Evolutionary conservation across 2,888 invertebrate species (phyloP), one percentile per base, ranked within the genome.

Genomic region (Ceriagrion tenellum): DNA sequence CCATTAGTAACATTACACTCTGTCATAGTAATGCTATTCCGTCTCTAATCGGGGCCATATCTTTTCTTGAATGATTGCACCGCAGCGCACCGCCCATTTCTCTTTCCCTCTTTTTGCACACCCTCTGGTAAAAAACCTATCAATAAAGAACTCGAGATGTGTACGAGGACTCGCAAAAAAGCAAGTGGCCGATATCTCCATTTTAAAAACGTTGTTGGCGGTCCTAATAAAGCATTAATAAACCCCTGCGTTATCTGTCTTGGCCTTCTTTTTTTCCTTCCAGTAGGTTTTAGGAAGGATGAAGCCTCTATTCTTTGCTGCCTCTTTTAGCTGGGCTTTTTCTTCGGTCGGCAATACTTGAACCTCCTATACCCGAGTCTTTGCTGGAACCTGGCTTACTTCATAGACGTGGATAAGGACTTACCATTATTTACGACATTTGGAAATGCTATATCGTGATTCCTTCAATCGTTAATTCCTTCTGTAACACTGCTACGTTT

Each of bases 1-100:
- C 93, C 40, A 93, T 74, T 93, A 59, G 91, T 91, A 91, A 59
- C 59, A 47, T 63, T 93, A 93, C 93, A 69, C 26, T 20, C 47
- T 47, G 35, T 35, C 93, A 69, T 93, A 93, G 40, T 93, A 93
- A 93, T 69, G 56, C 69, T 93, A 74, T 74, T 55, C 20, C 93
- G 35, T 13, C 63, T 16, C 63, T 40, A 40, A 40, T 91, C 69
- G 47, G 16, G 26, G 18, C 74, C 93, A 47, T 74, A 30, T 69
- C n/a, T 47, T 69, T 35, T 63, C 69, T 56, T 93, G 93, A 93
- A 74, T 93, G 47, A 93, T 93, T 26, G 47, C n/a, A 26, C 59
- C 63, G 40, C 69, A 69, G 4, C 16, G 4, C 81, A 18, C 18
- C 81, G 81, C 16, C 81, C 81, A 35, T 81, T 81, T 35, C 30